Percentiles rank a stretch among this genome's conserved stretches.
Conservation (phyloP, 1,140 invertebrate species). For the Drosophila albomicans region DNA sequence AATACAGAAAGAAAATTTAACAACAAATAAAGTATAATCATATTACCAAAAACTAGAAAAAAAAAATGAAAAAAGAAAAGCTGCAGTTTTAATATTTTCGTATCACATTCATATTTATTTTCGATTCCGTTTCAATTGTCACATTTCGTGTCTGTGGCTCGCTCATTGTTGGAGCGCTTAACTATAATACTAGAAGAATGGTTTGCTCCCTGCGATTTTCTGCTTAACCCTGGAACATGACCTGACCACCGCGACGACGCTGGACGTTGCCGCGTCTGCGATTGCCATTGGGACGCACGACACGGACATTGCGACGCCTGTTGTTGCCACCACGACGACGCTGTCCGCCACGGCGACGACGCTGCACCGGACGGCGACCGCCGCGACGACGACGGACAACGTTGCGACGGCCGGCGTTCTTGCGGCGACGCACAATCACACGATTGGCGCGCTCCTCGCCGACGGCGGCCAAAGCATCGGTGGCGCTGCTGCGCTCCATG, state of each 20-base stretch:
- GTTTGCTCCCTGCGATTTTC: background rate
- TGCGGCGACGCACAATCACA: conserved; percentile 74
- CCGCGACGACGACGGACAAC: conserved; percentile 56
- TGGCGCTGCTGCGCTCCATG: conserved; percentile 62
- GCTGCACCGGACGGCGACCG: conserved; percentile 31
- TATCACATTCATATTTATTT: conserved; percentile 71
- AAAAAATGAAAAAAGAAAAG: background rate
- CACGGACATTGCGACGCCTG: conserved; percentile 60
- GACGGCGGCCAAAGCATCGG: background rate
- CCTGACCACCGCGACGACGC: conserved; percentile 57
- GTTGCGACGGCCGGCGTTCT: conserved; percentile 58
- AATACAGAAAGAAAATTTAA: background rate
- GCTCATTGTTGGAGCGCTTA: conserved; percentile 49
- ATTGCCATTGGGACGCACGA: conserved; percentile 28
- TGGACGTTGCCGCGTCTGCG: conserved; percentile 34
- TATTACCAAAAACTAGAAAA: background rate
- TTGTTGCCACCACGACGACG: conserved; percentile 41
- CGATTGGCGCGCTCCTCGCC: conserved; percentile 78
- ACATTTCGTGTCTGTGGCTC: background rate
- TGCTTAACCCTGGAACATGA: conserved; percentile 55
- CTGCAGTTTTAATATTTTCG: conserved; percentile 32
- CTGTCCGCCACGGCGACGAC: conserved; percentile 7
- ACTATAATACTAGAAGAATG: conserved; percentile 72
- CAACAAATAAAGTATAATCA: background rate
- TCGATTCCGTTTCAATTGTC: conserved; percentile 53